Base-by-base conservation (phyloP, 2,888 invertebrate genomes). In the Dysmachus trigonus region DNA sequence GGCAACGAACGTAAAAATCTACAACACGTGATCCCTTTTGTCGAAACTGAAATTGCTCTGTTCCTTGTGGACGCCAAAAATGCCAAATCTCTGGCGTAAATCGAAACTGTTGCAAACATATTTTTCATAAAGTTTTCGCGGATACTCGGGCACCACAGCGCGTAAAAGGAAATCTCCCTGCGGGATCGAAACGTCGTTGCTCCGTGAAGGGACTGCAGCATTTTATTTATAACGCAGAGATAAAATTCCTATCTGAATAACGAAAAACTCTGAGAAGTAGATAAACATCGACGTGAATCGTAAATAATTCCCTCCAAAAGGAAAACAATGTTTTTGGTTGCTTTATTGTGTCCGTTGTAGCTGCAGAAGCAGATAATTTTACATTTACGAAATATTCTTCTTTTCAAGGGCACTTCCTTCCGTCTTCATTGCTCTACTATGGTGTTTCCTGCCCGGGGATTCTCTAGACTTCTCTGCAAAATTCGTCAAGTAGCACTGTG, bases 101-200 rank as follows among this genome's bases (percentile, higher is more conserved):
- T 84, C 18, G 84, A 74, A 74, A 85, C 41, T 51, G 74, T 35
- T 85, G 73, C 51, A 74, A 85, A 85, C 47, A 74, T 72, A 85
- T 73, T 85, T 85, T 74, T 74, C 85, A 76, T 30, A 76, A 85
- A 85, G 53, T 18, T 84, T 81, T 35, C 47, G 13, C 0, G 33
- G 76, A 10, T 22, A 18, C 7, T 27, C 3, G 27, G 10, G 13
- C 38, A n/a, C 18, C 41, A 18, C 22, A 27, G 8, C 47, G 62
- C 62, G 27, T 62, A 62, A 62, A 30, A 13, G 53, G 18, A 33
- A n/a, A 33, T 53, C 30, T 47, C 33, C 33, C 53, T 10, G 81
- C 53, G 15, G 33, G 13, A 62, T 62, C 62, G 62, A 62, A 62
- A 35, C 31, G 18, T 35, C 31, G 18, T 35, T 4, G 15, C 10